These are phyloP conservation scores for Cheumatopsyche charites DNA, from an alignment of 1,140 invertebrate genomes.

Conservation along the genomic window DNA sequence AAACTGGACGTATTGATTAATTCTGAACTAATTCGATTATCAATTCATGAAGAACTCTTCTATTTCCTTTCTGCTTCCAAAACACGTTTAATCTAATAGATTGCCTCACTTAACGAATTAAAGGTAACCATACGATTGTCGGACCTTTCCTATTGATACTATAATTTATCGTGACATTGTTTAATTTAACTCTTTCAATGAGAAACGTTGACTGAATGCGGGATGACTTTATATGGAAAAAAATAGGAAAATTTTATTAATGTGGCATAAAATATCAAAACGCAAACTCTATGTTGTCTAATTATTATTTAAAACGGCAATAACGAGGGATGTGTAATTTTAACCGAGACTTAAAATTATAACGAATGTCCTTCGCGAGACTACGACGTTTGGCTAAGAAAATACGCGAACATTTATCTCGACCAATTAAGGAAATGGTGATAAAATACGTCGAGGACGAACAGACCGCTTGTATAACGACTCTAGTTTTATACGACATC, in stretches of 20 bases:
- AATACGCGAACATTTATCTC: slow-evolving; percentile 14
- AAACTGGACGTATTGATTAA: slow-evolving; percentile 26
- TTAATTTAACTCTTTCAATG: not conserved
- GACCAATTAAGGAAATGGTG: slow-evolving; percentile 11
- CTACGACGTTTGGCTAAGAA: not conserved
- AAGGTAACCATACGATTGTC: slow-evolving; percentile 29
- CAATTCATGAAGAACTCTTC: slow-evolving; percentile 12
- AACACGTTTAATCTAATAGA: slow-evolving; percentile 27
- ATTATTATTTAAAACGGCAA: slow-evolving; percentile 1
- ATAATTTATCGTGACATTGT: slow-evolving; percentile 11
- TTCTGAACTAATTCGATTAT: slow-evolving; percentile 24
- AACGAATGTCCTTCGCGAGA: slow-evolving; percentile 3
- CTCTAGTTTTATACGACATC: no score
- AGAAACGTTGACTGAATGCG: not conserved
- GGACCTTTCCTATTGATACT: slow-evolving; percentile 11
- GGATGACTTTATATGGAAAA: not conserved
- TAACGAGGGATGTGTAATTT: not conserved
- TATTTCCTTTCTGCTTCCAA: slow-evolving; percentile 1
- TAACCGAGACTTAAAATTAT: slow-evolving; percentile 19
- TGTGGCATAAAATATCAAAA: no score
- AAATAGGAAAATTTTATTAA: no score
- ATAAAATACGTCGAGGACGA: slow-evolving; percentile 6
- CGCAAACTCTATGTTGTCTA: not conserved
- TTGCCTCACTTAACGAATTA: slow-evolving; percentile 32
- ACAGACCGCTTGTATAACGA: not conserved